phyloP scores from a whole-genome alignment of 37 sponge, comb jelly and placozoan species.

The Geodia barretti region DNA sequence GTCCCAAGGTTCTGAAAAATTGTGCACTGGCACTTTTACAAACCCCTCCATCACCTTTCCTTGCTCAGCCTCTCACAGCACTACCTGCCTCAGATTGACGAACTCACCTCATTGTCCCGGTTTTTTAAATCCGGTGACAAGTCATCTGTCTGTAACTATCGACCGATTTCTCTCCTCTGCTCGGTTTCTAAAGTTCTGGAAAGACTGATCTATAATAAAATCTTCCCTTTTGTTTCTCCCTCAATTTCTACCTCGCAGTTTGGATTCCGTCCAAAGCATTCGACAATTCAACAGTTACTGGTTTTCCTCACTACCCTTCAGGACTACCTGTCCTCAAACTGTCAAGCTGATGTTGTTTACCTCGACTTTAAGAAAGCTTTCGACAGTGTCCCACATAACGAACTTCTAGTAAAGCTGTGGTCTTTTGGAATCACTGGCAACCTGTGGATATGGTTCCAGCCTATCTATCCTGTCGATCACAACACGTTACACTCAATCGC shows the following conservation, averaged over 20 bases:
- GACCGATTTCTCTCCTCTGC: conserved; percentile 47
- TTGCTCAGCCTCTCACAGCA: neutral
- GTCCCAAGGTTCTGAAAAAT: conserved; percentile 17
- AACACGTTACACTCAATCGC: neutral
- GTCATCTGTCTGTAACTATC: conserved; percentile 17
- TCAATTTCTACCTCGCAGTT: conserved; percentile 7
- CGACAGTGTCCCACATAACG: conserved; percentile 49
- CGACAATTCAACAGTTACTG: neutral
- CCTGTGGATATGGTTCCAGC: conserved; percentile 9
- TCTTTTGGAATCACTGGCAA: conserved; percentile 32
- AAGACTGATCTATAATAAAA: conserved; percentile 17
- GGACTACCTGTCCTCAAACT: neutral
- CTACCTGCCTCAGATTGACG: conserved; percentile 2
- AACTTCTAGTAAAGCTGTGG: conserved; percentile 36
- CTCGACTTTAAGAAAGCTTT: conserved; percentile 54
- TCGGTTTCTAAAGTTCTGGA: conserved; percentile 29
- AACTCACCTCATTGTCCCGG: neutral
- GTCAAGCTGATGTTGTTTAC: conserved; percentile 18
- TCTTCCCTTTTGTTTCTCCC: conserved; percentile 12
- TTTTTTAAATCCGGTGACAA: conserved; percentile 22
- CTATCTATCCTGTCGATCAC: conserved; percentile 8
- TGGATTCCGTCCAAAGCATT: conserved; percentile 4
- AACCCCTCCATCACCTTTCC: conserved; percentile 7
- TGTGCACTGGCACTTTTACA: conserved; percentile 5
- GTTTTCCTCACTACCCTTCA: neutral